Percentiles rank a stretch among this genome's conserved stretches.
Conservation (phyloP, 2,797 vertebrate species). For the Alosa sapidissima region DNA sequence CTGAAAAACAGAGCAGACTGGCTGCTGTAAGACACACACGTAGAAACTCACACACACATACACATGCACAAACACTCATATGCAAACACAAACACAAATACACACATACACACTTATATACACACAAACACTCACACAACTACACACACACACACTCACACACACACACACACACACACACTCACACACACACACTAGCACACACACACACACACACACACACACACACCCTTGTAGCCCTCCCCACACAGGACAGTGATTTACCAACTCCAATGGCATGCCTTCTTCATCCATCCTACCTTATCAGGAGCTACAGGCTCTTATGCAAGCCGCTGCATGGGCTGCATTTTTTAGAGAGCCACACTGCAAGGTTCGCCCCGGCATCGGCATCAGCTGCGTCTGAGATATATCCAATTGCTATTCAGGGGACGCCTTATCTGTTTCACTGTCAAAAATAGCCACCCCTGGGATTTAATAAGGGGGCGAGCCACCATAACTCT, state of each 20-base stretch:
- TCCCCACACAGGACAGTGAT: constrained; percentile 61
- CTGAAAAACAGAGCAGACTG: not conserved
- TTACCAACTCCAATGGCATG: constrained; percentile 63
- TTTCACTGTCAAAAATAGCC: constrained; percentile 58
- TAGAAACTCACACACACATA: not conserved
- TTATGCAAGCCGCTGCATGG: constrained; percentile 57
- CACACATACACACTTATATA: constrained; percentile 51
- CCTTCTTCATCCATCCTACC: constrained; percentile 61
- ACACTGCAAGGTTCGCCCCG: constrained; percentile 33
- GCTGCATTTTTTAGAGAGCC: constrained; percentile 40
- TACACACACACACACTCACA: not conserved
- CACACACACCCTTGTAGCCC: constrained; percentile 36
- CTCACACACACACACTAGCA: not conserved
- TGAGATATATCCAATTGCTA: constrained; percentile 55
- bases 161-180: not conserved
- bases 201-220: constrained; percentile 6
- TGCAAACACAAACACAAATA: not conserved
- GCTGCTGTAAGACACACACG: not conserved
- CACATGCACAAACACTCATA: not conserved
- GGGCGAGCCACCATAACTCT: constrained; percentile 52
- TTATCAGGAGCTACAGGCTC: constrained; percentile 68
- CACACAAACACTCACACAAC: constrained; percentile 50
- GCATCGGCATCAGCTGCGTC: not conserved
- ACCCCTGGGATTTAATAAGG: constrained; percentile 53
- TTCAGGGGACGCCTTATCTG: constrained; percentile 56